Evolutionary conservation across 2,113 vertebrate genomes (phyloP).

Genomic region (Lichenostomus cassidix): DNA sequence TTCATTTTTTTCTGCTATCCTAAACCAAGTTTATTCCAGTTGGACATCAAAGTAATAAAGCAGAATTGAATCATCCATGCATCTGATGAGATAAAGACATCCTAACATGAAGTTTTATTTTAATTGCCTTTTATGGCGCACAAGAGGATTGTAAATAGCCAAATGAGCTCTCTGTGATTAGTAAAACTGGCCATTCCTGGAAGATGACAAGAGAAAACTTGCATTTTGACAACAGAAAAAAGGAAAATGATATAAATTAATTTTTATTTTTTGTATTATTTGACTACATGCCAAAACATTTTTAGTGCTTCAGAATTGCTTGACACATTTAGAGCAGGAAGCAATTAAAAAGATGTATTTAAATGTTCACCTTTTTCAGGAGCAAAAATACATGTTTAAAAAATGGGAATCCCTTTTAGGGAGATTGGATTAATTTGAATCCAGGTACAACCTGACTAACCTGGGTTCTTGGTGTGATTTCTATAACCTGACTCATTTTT

Average conservation of each 20-base stretch:
- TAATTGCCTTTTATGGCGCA: constrained; percentile 62
- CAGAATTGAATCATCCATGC: constrained; percentile 17
- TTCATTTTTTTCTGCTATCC: neutral
- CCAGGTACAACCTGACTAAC: neutral
- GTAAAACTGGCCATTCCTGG: constrained; percentile 3
- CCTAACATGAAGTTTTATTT: constrained; percentile 42
- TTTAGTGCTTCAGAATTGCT: neutral
- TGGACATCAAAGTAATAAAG: constrained; percentile 46
- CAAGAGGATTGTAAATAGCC: constrained; percentile 38
- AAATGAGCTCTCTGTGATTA: constrained; percentile 48
- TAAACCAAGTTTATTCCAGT: neutral
- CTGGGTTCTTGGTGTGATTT: neutral
- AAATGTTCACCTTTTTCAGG: neutral
- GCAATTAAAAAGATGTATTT: neutral
- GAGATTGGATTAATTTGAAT: neutral
- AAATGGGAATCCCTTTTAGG: neutral
- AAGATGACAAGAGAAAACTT: constrained; percentile 24
- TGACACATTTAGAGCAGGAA: neutral
- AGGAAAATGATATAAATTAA: neutral
- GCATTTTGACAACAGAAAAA: neutral
- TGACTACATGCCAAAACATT: neutral
- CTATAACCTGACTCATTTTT: neutral
- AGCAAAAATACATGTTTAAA: neutral
- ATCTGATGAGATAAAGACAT: constrained; percentile 54
- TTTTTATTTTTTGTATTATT: neutral